Evolutionary conservation across 2,888 invertebrate species (phyloP).

Genomic region (Desoria tigrina): DNA sequence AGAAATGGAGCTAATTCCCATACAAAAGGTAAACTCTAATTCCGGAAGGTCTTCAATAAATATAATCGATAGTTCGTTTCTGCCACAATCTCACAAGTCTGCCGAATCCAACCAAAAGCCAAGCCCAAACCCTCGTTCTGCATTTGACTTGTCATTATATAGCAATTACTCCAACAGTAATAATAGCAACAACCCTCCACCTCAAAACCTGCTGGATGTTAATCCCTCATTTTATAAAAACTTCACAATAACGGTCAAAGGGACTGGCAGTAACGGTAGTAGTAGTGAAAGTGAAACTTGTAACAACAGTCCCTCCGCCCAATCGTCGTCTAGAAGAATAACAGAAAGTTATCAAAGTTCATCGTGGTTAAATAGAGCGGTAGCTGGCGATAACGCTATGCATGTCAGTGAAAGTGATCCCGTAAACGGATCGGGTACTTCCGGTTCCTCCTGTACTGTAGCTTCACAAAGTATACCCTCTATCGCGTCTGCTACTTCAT

Average conservation of each 20-base stretch:
- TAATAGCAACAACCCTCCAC: background rate
- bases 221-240: conserved; percentile 16
- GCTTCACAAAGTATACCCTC: background rate
- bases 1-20: conserved; percentile 1
- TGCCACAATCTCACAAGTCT: no score
- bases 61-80: no score
- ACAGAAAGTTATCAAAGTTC: background rate
- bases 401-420: background rate
- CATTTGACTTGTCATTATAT: background rate
- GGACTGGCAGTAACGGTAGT: conserved; percentile 2
- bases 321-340: no score
- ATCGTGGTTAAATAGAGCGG: background rate
- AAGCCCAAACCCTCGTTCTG: background rate
- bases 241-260: conserved; percentile 18
- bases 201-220: background rate
- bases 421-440: background rate
- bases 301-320: no score
- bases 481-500: no score
- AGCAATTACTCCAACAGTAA: background rate
- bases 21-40: background rate
- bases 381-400: background rate
- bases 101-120: background rate
- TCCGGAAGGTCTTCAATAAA: background rate
- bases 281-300: no score
- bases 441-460: background rate